These are phyloP conservation scores for Hypomecis punctinalis DNA, from an alignment of 2,888 invertebrate genomes.

Conservation along the genomic window DNA sequence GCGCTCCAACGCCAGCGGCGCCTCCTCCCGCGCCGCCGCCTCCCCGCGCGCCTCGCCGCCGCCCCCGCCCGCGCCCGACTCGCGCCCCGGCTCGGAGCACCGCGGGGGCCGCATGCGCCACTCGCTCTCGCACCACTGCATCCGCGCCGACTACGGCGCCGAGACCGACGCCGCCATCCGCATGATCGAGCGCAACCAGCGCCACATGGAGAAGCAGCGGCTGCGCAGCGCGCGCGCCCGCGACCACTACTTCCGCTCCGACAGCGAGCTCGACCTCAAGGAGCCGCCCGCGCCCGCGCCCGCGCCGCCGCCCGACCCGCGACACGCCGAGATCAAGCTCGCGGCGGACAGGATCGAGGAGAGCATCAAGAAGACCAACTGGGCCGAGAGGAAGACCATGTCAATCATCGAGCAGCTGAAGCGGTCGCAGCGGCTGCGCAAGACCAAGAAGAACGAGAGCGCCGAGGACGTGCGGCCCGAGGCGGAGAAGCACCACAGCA, in stretches of 20 bases:
- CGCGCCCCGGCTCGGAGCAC: constrained; percentile 78
- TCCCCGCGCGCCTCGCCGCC: constrained; percentile 70
- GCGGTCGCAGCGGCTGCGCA: constrained; percentile 74
- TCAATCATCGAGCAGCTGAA: constrained; percentile 80
- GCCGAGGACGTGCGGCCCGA: constrained; percentile 79
- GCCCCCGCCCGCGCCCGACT: constrained; percentile 52
- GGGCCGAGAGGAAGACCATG: constrained; percentile 78
- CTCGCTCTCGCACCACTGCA: constrained; percentile 79
- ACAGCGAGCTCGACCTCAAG: constrained; percentile 70
- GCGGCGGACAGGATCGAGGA: constrained; percentile 76
- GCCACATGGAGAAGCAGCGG: constrained; percentile 85
- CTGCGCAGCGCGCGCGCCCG: constrained; percentile 73
- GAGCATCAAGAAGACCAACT: constrained; percentile 80
- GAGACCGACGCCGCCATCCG: constrained; percentile 85
- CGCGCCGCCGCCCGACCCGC: constrained; percentile 53
- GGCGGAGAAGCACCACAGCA: constrained; percentile 73
- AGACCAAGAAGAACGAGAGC: constrained; percentile 73
- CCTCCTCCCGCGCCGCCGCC: constrained; percentile 80
- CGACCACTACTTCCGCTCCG: constrained; percentile 75
- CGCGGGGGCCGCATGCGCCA: constrained; percentile 73
- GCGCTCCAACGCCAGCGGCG: constrained; percentile 83
- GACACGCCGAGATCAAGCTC: constrained; percentile 70
- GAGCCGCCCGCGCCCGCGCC: constrained; percentile 55
- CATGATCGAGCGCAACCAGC: constrained; percentile 86
- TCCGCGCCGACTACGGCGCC: constrained; percentile 83